Evolutionary conservation across 2,113 vertebrate species (phyloP).

Genomic region (Zonotrichia leucophrys): DNA sequence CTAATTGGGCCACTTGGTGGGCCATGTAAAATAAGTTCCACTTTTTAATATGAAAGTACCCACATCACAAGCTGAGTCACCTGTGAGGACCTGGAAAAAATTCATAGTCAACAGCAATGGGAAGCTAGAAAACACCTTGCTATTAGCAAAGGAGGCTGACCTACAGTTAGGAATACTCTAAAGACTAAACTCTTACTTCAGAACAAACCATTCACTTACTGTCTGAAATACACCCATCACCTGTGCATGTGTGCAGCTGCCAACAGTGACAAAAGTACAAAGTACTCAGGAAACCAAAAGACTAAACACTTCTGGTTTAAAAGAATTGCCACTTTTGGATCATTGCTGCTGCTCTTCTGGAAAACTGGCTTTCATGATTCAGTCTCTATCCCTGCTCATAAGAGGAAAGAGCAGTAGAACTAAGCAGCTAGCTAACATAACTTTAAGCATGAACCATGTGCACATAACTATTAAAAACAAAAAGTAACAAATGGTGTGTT

Average conservation of each 20-base stretch:
- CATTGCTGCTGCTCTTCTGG: not conserved
- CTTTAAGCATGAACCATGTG: not conserved
- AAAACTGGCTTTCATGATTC: not conserved
- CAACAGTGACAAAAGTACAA: not conserved
- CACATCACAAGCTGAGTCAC: not conserved
- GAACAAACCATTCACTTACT: not conserved
- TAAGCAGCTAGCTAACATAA: not conserved
- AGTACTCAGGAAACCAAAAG: not conserved
- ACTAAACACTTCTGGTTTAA: not conserved
- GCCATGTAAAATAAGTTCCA: not conserved
- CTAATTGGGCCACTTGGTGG: not conserved
- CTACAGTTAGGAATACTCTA: not conserved
- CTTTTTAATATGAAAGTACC: not conserved
- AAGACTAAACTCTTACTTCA: not conserved
- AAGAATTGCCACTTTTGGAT: not conserved
- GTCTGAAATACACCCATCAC: not conserved
- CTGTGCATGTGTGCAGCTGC: not conserved
- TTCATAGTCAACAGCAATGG: not conserved
- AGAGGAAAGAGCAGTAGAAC: not conserved
- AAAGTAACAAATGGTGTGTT: not conserved
- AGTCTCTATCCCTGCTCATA: not conserved
- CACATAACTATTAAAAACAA: not conserved
- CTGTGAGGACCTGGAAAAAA: not conserved
- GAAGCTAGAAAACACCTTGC: not conserved
- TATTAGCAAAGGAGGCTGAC: not conserved